A percentile compares a stretch with the other conserved stretches of the same genome.
Conservation (phyloP, 1,140 invertebrate species). For the Fopius arisanus region DNA sequence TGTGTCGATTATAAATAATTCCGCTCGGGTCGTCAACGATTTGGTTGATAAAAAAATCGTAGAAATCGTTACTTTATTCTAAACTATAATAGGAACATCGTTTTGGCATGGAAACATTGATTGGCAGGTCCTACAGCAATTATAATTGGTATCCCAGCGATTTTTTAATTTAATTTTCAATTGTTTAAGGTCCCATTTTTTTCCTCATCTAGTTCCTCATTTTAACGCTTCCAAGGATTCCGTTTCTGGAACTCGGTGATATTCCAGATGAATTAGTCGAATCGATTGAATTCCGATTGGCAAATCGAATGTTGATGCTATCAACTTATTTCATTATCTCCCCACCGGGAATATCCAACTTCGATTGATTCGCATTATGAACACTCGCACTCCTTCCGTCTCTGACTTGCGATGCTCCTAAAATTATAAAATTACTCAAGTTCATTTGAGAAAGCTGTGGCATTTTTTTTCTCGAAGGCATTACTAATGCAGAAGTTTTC, state of each 20-base stretch:
- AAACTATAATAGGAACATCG: too few species aligned
- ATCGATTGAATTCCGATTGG: not conserved
- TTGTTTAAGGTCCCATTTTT: too few species aligned
- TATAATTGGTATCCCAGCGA: too few species aligned
- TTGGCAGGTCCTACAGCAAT: too few species aligned
- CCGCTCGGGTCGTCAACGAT: too few species aligned
- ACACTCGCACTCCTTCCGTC: not conserved
- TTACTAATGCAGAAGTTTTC: not conserved
- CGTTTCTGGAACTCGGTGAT: not conserved
- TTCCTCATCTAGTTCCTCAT: too few species aligned
- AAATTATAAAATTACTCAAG: not conserved
- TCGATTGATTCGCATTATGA: not conserved
- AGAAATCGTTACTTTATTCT: too few species aligned
- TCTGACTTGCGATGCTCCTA: not conserved
- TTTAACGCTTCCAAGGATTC: too few species aligned
- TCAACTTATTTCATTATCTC: conserved; percentile 9
- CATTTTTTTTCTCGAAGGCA: not conserved
- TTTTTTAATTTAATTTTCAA: too few species aligned
- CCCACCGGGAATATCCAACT: not conserved
- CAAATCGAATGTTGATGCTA: not conserved
- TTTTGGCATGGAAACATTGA: too few species aligned
- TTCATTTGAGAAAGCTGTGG: not conserved
- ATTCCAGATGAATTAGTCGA: not conserved
- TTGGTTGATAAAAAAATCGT: too few species aligned
- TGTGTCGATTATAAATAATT: too few species aligned